Evolutionary conservation across 1,140 invertebrate species (phyloP).

Genomic region (Idris sp.): DNA sequence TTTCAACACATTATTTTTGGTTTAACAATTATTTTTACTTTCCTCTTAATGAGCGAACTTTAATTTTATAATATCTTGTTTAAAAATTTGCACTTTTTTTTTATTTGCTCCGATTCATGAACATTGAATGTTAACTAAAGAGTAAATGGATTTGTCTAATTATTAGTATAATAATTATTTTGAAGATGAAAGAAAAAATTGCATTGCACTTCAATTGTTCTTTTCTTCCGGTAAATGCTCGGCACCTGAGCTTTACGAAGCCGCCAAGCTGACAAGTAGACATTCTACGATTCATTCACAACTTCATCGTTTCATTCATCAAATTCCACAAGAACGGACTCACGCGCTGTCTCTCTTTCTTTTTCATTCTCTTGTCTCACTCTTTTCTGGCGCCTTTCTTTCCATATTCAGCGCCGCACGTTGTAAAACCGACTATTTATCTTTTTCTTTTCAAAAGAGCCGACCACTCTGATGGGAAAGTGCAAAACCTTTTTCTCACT

Average conservation of each 20-base stretch:
- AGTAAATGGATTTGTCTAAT: no score
- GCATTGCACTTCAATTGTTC: no score
- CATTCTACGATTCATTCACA: constrained; percentile 44
- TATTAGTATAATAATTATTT: no score
- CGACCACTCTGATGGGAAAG: constrained; percentile 20
- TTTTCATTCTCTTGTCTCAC: neutral
- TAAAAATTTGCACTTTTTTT: no score
- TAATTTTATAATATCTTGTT: no score
- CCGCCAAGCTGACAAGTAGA: constrained; percentile 18
- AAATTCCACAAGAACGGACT: constrained; percentile 33
- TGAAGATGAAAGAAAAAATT: no score
- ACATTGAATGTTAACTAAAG: no score
- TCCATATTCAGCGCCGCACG: constrained; percentile 15
- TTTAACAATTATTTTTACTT: no score
- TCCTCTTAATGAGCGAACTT: no score
- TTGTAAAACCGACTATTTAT: constrained; percentile 26
- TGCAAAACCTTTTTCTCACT: neutral
- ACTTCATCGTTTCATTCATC: constrained; percentile 33
- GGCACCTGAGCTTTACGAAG: constrained; percentile 20
- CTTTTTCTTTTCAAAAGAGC: constrained; percentile 19
- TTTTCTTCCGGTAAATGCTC: constrained; percentile 29
- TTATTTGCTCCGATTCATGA: no score
- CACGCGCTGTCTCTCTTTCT: constrained; percentile 7
- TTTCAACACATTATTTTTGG: no score
- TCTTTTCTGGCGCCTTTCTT: constrained; percentile 16